phyloP scores from a whole-genome alignment of 2,888 invertebrate genomes.

The Alentia gelatinosa region DNA sequence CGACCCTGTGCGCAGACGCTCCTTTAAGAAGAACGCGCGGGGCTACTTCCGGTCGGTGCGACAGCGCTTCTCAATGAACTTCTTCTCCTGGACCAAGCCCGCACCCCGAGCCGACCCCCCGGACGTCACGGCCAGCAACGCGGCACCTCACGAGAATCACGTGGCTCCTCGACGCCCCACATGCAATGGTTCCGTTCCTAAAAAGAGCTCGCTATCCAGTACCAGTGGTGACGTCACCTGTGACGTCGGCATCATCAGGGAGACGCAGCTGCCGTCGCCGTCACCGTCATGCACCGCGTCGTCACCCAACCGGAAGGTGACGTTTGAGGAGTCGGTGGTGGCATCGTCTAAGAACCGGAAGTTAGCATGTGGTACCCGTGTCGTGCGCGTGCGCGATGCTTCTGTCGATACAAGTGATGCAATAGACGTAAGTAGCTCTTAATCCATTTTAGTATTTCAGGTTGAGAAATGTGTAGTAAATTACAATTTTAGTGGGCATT shows the following conservation, averaged over 20 bases:
- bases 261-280: neutral
- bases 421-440: neutral
- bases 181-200: neutral
- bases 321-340: neutral
- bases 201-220: neutral
- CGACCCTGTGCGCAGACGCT: neutral
- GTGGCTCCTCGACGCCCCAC: neutral
- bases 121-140: neutral
- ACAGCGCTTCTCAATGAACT: neutral
- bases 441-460: no score
- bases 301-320: constrained; percentile 43
- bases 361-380: neutral
- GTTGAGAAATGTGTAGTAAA: no score
- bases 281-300: neutral
- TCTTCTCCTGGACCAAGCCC: neutral
- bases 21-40: neutral
- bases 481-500: no score
- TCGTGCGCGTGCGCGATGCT: constrained; percentile 25
- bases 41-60: neutral
- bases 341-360: neutral
- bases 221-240: neutral
- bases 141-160: neutral
- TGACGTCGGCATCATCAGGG: neutral
- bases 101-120: neutral
- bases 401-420: neutral